These are phyloP conservation scores for Anhinga rufa DNA, from an alignment of 2,113 vertebrate species.

Conservation along the genomic window DNA sequence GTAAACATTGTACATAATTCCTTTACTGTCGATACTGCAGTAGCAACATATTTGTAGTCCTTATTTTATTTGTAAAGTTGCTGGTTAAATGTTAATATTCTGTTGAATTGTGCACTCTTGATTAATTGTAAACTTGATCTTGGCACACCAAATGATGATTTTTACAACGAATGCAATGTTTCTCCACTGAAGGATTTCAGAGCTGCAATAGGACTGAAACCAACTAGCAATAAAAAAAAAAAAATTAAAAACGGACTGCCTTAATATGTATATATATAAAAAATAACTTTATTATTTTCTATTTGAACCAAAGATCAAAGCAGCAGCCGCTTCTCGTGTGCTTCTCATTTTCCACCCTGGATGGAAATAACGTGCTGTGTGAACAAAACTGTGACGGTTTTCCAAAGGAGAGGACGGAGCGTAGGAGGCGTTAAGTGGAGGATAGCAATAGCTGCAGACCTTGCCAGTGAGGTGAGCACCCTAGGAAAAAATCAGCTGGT, in stretches of 20 bases:
- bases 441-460: neutral
- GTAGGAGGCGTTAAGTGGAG: neutral
- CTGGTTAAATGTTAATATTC: slow-evolving; percentile 61
- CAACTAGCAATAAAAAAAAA: slow-evolving; percentile 78
- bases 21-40: slow-evolving; percentile 58
- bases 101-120: slow-evolving; percentile 55
- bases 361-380: neutral
- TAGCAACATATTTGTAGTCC: slow-evolving; percentile 40
- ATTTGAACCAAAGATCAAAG: neutral
- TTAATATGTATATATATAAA: neutral
- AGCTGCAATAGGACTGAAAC: slow-evolving; percentile 70
- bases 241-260: neutral
- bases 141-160: slow-evolving; percentile 66
- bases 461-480: neutral
- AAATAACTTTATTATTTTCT: neutral
- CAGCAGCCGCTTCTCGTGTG: neutral
- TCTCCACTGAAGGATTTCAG: slow-evolving; percentile 60
- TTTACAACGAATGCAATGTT: slow-evolving; percentile 54
- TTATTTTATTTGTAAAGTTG: slow-evolving; percentile 69
- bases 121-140: slow-evolving; percentile 57
- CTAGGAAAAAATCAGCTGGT: neutral
- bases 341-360: neutral
- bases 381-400: rapidly evolving
- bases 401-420: neutral
- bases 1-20: slow-evolving; percentile 57